Evolutionary conservation across 2,113 vertebrate species (phyloP), one percentile per base, ranked within the genome.

Genomic region (Indicator maculatus): DNA sequence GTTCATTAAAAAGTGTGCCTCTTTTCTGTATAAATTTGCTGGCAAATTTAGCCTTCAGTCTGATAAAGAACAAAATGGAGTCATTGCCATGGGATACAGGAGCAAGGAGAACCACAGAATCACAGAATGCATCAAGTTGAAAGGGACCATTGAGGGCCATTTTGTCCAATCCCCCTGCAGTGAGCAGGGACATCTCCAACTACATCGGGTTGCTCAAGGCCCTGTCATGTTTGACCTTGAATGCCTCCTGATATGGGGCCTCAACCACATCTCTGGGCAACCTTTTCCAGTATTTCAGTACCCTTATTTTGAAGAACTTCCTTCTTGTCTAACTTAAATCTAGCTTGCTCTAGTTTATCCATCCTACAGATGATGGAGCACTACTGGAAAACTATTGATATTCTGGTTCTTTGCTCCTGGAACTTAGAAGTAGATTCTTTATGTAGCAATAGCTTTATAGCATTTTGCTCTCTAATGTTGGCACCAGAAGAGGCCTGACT

Each of bases 21-120:
- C 45, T 83, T 95, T 91, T 96, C 69, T 67, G n/a, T 58, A 88
- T 84, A 93, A 83, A 87, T 74, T 92, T 41, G 1, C 50, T 67
- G 39, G 12, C 11, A 84, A 92, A 90, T 33, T 75, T 70, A 79
- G 36, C 4, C 11, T 65, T 88, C 52, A 85, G 64, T 58, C 16
- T 75, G 33, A 50, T 65, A 69, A 9, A 44, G 28, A 67, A 93
- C 65, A 65, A 63, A 8, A 63, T 12, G 7, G 53, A 71, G 15
- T 41, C 17, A 13, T 59, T 93, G 10, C 6, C 12, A 31, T 39
- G 30, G 14, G 24, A 18, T 50, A n/a, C 7, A 44, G 44, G 28
- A 71, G 30, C 26, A 81, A 56, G 53, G n/a, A 85, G 10, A 9
- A 47, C 47, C 47, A 47, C 45, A 47, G 47, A 52, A 13, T 26